Evolutionary conservation across 2,797 vertebrate species (phyloP).

Genomic region (Rhyacichthys aspro): DNA sequence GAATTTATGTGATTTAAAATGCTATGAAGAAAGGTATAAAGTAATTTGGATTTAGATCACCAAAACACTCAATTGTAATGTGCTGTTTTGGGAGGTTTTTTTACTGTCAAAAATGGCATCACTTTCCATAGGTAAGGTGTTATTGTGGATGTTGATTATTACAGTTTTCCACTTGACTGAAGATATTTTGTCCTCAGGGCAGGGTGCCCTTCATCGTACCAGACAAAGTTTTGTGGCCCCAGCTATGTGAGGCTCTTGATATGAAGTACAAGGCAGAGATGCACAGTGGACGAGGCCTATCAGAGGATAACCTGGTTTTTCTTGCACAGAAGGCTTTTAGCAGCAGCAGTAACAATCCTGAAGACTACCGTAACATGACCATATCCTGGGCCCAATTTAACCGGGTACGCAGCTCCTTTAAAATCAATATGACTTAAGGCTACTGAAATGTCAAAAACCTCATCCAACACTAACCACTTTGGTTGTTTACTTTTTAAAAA

Average conservation of each 20-base stretch:
- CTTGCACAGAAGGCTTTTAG: slow-evolving; percentile 95
- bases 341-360: slow-evolving; percentile 85
- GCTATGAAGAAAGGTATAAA: no score
- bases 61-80: no score
- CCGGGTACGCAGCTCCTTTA: slow-evolving; percentile 74
- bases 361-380: slow-evolving; percentile 89
- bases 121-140: not conserved
- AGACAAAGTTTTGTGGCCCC: slow-evolving; percentile 93
- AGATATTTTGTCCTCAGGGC: slow-evolving; percentile 75
- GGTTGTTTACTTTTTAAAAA: no score
- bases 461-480: no score
- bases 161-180: not conserved
- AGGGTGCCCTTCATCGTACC: slow-evolving; percentile 92
- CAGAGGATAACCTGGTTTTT: slow-evolving; percentile 94
- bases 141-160: not conserved
- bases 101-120: not conserved
- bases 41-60: no score
- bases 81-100: no score
- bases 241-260: slow-evolving; percentile 92
- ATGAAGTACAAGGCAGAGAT: slow-evolving; percentile 98
- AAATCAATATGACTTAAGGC: no score
- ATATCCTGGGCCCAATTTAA: slow-evolving; percentile 98
- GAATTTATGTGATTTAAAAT: no score
- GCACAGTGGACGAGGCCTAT: slow-evolving; percentile 91
- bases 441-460: no score